These are phyloP conservation scores for Notodonta ziczac DNA, from an alignment of 2,888 invertebrate species.

Conservation along the genomic window DNA sequence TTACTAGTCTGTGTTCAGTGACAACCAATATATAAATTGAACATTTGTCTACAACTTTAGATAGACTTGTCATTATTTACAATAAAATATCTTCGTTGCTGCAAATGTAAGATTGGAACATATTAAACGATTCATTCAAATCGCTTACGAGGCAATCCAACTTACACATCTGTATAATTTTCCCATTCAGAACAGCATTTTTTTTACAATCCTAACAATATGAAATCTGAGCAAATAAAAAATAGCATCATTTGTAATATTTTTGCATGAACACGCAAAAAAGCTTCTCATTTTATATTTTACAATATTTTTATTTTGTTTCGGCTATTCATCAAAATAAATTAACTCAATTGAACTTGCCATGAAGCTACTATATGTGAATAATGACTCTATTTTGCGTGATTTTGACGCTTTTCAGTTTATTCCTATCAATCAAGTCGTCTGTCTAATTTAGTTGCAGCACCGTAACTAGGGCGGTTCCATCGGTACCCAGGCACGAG, in stretches of 20 bases:
- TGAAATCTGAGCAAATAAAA: background rate
- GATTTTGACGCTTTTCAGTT: background rate
- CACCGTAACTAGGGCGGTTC: too few species aligned
- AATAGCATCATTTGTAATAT: conserved; percentile 1
- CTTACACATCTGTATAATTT: background rate
- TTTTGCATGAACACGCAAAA: conserved; percentile 1
- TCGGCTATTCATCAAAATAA: background rate
- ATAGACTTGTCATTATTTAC: too few species aligned
- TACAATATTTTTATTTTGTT: background rate
- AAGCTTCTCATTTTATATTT: background rate
- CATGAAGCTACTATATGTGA: too few species aligned
- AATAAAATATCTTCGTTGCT: background rate
- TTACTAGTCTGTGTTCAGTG: too few species aligned
- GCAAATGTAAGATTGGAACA: background rate
- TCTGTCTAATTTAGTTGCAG: too few species aligned
- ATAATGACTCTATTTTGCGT: background rate
- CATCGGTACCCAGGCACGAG: too few species aligned
- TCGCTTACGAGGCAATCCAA: background rate
- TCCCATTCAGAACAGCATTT: background rate
- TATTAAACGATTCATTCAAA: background rate
- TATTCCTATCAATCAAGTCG: background rate
- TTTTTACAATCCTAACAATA: background rate
- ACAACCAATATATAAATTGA: too few species aligned
- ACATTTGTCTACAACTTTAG: too few species aligned
- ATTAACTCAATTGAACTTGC: background rate